Evolutionary conservation across 2,113 vertebrate genomes (phyloP), one percentile per base, ranked within the genome.

Genomic region (Chloebia gouldiae): DNA sequence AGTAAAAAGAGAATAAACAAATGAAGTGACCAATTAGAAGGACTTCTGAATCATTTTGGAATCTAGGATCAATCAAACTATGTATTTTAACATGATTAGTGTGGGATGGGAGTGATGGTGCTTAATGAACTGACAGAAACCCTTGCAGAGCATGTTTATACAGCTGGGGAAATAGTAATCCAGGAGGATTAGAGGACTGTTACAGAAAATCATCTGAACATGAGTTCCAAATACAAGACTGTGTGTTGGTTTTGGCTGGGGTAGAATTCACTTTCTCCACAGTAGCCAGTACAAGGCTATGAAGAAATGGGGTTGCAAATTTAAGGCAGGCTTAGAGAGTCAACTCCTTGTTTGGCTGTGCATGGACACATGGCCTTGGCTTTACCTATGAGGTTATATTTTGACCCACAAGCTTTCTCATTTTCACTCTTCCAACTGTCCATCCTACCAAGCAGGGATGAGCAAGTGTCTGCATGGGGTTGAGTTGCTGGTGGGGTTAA

Each of bases 111-210:
- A 49, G 16, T 25, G 17, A 15, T 60, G 31, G 9, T 40, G 17
- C 28, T 51, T 39, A 70, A 61, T 15, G 20, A 91, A 84, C 35
- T 80, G 70, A 93, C n/a, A 84, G 24, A 81, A 94, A 78, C 23
- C 6, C 17, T 75, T 50, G 30, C 27, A 42, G 37, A 65, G 11
- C 27, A 53, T 53, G 28, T 88, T 78, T 92, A 86, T 33, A 56
- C 33, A 86, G 53, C 35, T 78, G 70, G 40, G 71, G 21, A 91
- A 92, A 30, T 40, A 53, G 42, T 64, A 65, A 33, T 84, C 42
- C 65, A 87, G 65, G 35, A 94, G 20, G 73, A 89, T 93, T 37
- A 75, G 27, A 81, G 47, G 33, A 51, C 33, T 56, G 19, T 59
- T 63, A 50, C 12, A 10, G 33, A 59, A 76, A 56, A 86, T 49